phyloP scores from a whole-genome alignment of 2,888 invertebrate genomes.

The Drosophila prostipennis region DNA sequence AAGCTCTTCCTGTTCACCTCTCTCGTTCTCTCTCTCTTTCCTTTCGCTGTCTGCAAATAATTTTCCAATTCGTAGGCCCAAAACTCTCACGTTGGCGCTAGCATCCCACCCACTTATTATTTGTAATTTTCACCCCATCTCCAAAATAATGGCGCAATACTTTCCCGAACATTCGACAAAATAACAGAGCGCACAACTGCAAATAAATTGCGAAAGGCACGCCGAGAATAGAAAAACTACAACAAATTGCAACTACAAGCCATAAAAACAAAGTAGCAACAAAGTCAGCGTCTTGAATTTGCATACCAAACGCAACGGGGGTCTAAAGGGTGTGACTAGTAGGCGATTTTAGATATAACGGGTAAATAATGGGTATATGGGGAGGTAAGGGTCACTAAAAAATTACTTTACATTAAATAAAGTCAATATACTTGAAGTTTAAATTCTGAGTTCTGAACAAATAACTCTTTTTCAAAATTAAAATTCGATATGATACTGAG shows the following conservation, averaged over 20 bases:
- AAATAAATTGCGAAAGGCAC: constrained; percentile 72
- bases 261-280: constrained; percentile 23
- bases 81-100: constrained; percentile 22
- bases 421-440: no score
- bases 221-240: constrained; percentile 39
- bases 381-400: not conserved
- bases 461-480: no score
- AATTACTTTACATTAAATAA: no score
- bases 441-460: no score
- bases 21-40: constrained; percentile 14
- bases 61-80: constrained; percentile 41
- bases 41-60: constrained; percentile 57
- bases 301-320: constrained; percentile 17
- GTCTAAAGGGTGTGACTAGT: constrained; percentile 26
- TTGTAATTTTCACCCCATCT: constrained; percentile 4
- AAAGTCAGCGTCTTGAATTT: constrained; percentile 49
- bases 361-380: constrained; percentile 1
- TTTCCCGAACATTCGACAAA: constrained; percentile 40
- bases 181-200: constrained; percentile 58
- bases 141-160: constrained; percentile 34
- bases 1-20: constrained; percentile 71
- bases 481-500: not conserved
- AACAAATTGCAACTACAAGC: constrained; percentile 23
- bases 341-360: not conserved
- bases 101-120: constrained; percentile 2